These are phyloP conservation scores for Stegostoma tigrinum DNA, from an alignment of 2,113 vertebrate species.

Conservation along the genomic window DNA sequence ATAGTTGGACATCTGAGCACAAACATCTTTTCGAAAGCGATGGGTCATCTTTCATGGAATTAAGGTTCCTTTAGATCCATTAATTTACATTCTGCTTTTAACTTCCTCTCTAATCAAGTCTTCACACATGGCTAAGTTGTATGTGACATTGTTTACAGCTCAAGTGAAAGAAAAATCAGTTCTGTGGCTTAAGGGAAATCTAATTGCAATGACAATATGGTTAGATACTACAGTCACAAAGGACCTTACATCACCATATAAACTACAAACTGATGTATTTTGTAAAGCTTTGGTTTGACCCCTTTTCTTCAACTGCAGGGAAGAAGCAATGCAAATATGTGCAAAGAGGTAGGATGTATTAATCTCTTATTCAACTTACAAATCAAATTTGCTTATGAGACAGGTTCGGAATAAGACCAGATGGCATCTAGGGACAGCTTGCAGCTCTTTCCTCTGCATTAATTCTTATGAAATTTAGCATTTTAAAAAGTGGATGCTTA, in stretches of 20 bases:
- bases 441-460: neutral
- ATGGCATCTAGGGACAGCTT: neutral
- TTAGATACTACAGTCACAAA: neutral
- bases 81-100: conserved; percentile 8
- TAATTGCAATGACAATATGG: neutral
- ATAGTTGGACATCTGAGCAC: neutral
- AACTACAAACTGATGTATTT: neutral
- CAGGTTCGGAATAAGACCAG: neutral
- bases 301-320: neutral
- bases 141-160: neutral
- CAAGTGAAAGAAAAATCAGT: neutral
- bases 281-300: neutral
- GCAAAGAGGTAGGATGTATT: neutral
- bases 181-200: neutral
- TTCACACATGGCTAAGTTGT: neutral
- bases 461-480: neutral
- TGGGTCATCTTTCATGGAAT: neutral
- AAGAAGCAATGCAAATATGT: neutral
- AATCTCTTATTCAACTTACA: neutral
- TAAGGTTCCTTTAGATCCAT: neutral
- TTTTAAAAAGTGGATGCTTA: neutral
- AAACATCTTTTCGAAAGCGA: neutral
- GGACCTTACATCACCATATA: neutral
- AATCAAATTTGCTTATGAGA: conserved; percentile 14
- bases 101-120: neutral